A percentile compares a stretch with the other conserved stretches of the same genome.
phyloP scores from a whole-genome alignment of 2,797 vertebrate species.

The Remorina albescens region DNA sequence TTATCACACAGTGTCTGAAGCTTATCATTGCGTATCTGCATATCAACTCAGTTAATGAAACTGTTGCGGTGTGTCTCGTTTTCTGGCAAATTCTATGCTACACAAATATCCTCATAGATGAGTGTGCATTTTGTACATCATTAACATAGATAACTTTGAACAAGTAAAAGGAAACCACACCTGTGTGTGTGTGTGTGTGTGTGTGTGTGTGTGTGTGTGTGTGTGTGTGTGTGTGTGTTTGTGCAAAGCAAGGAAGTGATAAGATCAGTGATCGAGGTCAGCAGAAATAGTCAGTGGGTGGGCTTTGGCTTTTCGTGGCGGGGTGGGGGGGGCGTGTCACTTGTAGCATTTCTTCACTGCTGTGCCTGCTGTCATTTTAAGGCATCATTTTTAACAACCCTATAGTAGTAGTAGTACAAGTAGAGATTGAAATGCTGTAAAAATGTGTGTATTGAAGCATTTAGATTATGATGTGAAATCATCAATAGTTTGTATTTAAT shows the following conservation, averaged over 20 bases:
- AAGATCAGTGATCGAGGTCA: constrained; percentile 50
- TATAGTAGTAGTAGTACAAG: background rate
- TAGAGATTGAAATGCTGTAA: background rate
- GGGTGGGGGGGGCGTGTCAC: background rate
- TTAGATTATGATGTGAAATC: background rate
- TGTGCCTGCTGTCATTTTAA: background rate
- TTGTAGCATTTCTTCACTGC: constrained; percentile 12
- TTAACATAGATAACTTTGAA: constrained; percentile 42
- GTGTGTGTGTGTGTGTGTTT: too few species aligned
- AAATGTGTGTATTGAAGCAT: too few species aligned
- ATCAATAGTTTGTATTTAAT: background rate
- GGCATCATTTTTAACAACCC: background rate
- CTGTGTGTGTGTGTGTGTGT: too few species aligned
- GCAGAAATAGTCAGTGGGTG: constrained; percentile 30
- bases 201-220: constrained; percentile 5
- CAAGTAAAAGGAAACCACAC: constrained; percentile 13
- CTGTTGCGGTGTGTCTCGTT: constrained; percentile 34
- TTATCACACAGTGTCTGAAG: constrained; percentile 49
- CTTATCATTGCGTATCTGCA: constrained; percentile 46
- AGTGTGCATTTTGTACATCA: constrained; percentile 13
- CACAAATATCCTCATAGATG: constrained; percentile 50
- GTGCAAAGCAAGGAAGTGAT: constrained; percentile 43
- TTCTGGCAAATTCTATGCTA: constrained; percentile 12
- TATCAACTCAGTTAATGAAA: constrained; percentile 57
- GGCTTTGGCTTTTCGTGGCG: constrained; percentile 6